A percentile compares a stretch with the other conserved stretches of the same genome.
phyloP scores from a whole-genome alignment of 2,113 vertebrate genomes.

The Otis tarda region DNA sequence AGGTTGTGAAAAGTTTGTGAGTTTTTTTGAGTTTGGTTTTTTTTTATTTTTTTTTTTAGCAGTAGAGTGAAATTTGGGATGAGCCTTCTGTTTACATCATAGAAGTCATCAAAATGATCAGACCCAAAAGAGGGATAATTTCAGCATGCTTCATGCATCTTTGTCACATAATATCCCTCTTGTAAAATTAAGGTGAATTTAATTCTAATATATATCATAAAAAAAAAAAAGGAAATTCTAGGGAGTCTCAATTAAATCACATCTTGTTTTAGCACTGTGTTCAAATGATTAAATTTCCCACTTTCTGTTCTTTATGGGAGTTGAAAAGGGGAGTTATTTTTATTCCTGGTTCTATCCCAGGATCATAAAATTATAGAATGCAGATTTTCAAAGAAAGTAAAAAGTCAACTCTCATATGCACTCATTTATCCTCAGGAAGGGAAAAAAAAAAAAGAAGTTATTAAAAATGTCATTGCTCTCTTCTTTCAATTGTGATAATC shows the following conservation, averaged over 20 bases:
- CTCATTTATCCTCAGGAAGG: background rate
- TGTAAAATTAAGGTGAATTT: constrained; percentile 35
- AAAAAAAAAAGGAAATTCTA: constrained; percentile 1
- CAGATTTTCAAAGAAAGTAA: constrained; percentile 21
- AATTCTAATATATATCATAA: constrained; percentile 30
- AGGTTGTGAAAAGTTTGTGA: background rate
- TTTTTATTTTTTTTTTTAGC: background rate
- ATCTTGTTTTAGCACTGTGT: constrained; percentile 28
- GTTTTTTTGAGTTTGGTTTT: background rate
- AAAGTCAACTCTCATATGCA: background rate
- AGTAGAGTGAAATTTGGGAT: background rate
- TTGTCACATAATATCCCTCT: constrained; percentile 11
- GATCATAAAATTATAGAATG: constrained; percentile 32
- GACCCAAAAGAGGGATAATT: background rate
- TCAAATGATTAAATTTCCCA: constrained; percentile 57
- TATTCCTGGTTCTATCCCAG: background rate
- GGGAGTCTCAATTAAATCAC: constrained; percentile 19
- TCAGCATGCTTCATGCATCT: background rate
- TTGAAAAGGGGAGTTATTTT: constrained; percentile 43
- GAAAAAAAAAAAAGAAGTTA: background rate
- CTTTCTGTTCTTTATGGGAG: constrained; percentile 35
- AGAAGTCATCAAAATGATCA: background rate
- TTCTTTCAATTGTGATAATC: background rate
- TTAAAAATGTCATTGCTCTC: background rate
- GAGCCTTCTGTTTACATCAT: background rate